Evolutionary conservation across 2,888 invertebrate species (phyloP), one percentile per base, ranked within the genome.

Genomic region (Serrognathus titanus): DNA sequence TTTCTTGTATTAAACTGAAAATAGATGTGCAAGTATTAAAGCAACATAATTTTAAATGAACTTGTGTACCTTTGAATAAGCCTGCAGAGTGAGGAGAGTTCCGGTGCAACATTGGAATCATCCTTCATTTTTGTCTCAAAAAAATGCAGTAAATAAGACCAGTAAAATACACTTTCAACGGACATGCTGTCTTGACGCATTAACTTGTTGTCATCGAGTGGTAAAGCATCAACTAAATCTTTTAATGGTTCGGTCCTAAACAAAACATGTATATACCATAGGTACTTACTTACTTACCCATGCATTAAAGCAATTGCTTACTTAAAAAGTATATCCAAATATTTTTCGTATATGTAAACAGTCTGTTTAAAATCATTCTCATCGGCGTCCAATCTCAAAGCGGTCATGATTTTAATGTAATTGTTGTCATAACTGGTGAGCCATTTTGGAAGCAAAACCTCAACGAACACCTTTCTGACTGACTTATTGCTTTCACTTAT

Each of bases 381-480:
- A 49, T 80, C 81, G 51, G 83, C 82, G 72, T 92, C 92, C 41
- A 91, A 80, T 66, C 92, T 86, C 20, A 94, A 79, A 2, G 88
- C 87, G 58, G 85, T 84, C 49, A 93, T 79, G n/a, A 95, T 78
- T 5, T 84, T 80, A 11, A 92, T 78, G 43, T 87, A 85, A 66
- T 90, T 85, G 2, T 86, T 85, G 48, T 88, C 81, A 69, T 87
- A 90, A 1, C 84, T 80, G 51, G 85, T 82, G 58, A 94, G 77
- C 94, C 94, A 94, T 1, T 85, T 79, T 0, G 89, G 88, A 1
- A 94, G 76, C 62, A 91, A 74, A 7, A 77, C 72, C 4, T 31
- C 75, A 78, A 36, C 74, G 72, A 0, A 85, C 80, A 61, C 76
- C 78, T 36, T 72, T 74, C 76, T 46, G 71, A 48, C 58, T 46